A percentile compares a stretch with the other conserved stretches of the same genome.
Conservation (phyloP, 2,113 vertebrate species). For the Colistium nudipinnis region DNA sequence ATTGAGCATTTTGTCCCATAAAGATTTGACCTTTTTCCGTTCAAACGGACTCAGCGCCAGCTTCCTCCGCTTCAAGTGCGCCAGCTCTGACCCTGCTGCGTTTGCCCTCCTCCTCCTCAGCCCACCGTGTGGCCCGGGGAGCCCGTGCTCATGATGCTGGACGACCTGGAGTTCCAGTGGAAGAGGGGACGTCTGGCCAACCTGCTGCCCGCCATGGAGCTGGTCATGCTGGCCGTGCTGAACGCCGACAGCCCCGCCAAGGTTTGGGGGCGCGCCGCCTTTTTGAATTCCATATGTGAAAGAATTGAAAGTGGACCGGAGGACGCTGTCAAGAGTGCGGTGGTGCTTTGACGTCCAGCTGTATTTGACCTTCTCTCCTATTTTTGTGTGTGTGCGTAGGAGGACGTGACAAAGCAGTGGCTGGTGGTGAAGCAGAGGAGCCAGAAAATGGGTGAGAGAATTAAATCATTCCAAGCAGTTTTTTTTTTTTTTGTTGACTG, state of each 20-base stretch:
- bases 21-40: too few species aligned
- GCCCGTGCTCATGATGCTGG: slow-evolving; percentile 80
- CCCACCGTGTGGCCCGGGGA: slow-evolving; percentile 79
- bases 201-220: slow-evolving; percentile 80
- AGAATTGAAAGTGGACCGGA: too few species aligned
- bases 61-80: too few species aligned
- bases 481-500: background rate
- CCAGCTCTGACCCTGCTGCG: too few species aligned
- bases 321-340: too few species aligned
- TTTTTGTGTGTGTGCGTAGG: slow-evolving; percentile 60
- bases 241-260: slow-evolving; percentile 65
- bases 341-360: too few species aligned
- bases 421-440: slow-evolving; percentile 78
- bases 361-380: too few species aligned
- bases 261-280: slow-evolving; percentile 51
- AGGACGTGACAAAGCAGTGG: slow-evolving; percentile 80
- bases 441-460: slow-evolving; percentile 73
- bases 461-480: background rate
- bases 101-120: slow-evolving; percentile 30
- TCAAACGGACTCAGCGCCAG: too few species aligned
- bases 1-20: too few species aligned
- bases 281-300: too few species aligned
- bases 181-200: slow-evolving; percentile 76
- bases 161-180: slow-evolving; percentile 84
- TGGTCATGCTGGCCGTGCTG: slow-evolving; percentile 77